Conservation (phyloP, 2,797 vertebrate species). For the Zalophus californianus region DNA sequence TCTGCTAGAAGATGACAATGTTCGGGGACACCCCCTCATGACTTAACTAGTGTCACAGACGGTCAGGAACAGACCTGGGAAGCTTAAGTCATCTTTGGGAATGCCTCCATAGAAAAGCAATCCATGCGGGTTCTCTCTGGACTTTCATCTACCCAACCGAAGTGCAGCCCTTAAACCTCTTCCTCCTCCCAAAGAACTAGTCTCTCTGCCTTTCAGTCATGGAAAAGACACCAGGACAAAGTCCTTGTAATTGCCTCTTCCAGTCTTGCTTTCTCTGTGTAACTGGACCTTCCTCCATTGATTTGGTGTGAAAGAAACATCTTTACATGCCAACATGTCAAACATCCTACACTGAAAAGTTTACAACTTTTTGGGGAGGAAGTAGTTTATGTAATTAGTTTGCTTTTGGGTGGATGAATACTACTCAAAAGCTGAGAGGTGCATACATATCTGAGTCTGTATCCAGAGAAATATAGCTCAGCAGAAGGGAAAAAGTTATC, state of each 20-base stretch:
- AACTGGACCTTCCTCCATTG: neutral
- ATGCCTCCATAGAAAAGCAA: neutral
- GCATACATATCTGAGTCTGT: neutral
- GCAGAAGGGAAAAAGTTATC: neutral
- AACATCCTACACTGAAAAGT: neutral
- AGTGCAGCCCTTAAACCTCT: neutral
- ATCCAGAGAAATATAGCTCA: neutral
- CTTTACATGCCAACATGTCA: neutral
- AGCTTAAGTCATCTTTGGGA: neutral
- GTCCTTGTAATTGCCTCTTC: neutral
- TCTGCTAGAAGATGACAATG: neutral
- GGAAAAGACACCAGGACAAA: neutral
- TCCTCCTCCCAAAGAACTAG: neutral
- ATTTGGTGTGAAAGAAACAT: neutral
- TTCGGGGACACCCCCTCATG: neutral
- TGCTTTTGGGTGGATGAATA: neutral
- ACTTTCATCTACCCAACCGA: neutral
- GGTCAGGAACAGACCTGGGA: neutral
- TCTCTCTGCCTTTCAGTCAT: neutral
- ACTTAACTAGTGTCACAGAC: neutral
- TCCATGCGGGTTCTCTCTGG: neutral
- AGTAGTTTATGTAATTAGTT: neutral
- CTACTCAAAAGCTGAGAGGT: neutral
- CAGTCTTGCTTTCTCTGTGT: neutral
- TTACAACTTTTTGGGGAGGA: neutral